These are phyloP conservation scores for Drosophila trapezifrons DNA, from an alignment of 1,140 invertebrate species.

Conservation along the genomic window DNA sequence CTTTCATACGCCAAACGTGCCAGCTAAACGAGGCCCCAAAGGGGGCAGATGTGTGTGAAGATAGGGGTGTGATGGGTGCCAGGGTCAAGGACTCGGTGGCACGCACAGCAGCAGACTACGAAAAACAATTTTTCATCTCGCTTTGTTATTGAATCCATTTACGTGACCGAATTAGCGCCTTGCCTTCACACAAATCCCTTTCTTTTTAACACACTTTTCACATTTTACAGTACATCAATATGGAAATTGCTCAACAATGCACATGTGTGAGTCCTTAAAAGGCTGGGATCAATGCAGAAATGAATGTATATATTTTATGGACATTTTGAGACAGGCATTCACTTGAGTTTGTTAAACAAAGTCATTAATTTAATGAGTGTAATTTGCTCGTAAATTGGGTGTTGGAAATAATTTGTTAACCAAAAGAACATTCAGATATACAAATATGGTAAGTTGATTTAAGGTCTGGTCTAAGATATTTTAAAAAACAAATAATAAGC, in stretches of 20 bases:
- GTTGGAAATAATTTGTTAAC: not conserved
- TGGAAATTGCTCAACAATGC: slow-evolving; percentile 17
- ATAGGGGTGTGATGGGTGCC: not conserved
- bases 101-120: slow-evolving; percentile 40
- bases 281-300: not conserved
- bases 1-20: slow-evolving; percentile 63
- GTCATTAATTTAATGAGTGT: not conserved
- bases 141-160: slow-evolving; percentile 56
- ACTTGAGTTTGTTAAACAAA: not conserved
- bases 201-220: slow-evolving; percentile 13
- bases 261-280: not conserved
- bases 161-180: slow-evolving; percentile 50
- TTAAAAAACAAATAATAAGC: too few relatives aligned
- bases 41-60: not conserved
- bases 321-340: not conserved
- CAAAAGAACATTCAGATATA: not conserved
- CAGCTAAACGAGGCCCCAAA: slow-evolving; percentile 1
- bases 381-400: not conserved
- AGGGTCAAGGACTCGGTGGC: slow-evolving; percentile 25
- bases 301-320: not conserved
- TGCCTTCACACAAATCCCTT: slow-evolving; percentile 3
- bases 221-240: slow-evolving; percentile 24
- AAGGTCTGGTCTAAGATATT: not conserved
- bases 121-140: slow-evolving; percentile 35
- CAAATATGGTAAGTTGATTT: not conserved